Percentiles rank a stretch among this genome's conserved stretches.
Conservation (phyloP, 2,797 vertebrate species). For the Lagodon rhomboides region DNA sequence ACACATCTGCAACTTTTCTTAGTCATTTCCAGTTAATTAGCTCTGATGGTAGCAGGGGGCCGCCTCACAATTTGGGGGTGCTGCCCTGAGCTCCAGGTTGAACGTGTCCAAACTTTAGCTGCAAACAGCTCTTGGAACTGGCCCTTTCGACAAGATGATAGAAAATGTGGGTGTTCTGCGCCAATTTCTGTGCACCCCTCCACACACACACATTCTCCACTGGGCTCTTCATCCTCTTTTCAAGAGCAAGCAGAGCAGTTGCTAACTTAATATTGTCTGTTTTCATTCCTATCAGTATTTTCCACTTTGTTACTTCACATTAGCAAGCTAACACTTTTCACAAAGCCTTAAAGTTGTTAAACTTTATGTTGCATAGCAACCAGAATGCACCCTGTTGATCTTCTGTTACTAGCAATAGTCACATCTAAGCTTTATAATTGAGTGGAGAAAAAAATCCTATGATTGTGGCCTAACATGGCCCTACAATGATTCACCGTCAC, state of each 20-base stretch:
- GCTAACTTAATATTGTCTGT: conserved; percentile 14
- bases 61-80: background rate
- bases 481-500: conserved; percentile 62
- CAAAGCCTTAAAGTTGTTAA: conserved; percentile 62
- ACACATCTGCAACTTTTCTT: conserved; percentile 19
- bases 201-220: background rate
- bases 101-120: background rate
- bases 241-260: conserved; percentile 46
- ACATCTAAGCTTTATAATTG: conserved; percentile 48
- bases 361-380: conserved; percentile 80
- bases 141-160: conserved; percentile 9
- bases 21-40: conserved; percentile 40
- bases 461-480: conserved; percentile 57
- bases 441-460: conserved; percentile 41
- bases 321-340: conserved; percentile 53
- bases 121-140: conserved; percentile 11
- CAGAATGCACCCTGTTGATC: conserved; percentile 75
- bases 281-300: conserved; percentile 26
- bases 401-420: conserved; percentile 69
- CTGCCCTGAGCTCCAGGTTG: conserved; percentile 8
- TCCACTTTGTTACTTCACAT: conserved; percentile 47
- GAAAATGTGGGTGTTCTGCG: conserved; percentile 20
- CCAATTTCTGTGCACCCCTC: background rate
- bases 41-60: conserved; percentile 23
- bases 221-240: conserved; percentile 43